Evolutionary conservation across 2,888 invertebrate species (phyloP).

Genomic region (Diarsia brunnea): DNA sequence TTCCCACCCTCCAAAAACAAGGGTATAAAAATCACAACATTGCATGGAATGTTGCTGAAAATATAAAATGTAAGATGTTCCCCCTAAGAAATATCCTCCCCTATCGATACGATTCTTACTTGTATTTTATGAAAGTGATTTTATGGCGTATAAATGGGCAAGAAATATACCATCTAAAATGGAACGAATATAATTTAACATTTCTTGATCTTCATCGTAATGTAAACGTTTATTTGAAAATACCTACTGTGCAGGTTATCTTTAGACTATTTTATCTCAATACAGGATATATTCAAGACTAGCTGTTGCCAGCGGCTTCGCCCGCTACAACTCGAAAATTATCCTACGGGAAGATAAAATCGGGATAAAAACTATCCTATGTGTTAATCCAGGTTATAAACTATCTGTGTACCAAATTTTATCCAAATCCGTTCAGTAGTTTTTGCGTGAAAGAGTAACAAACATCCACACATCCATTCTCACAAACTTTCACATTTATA

Average conservation of each 20-base stretch:
- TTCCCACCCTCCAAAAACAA: too few species aligned
- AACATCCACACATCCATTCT: too few species aligned
- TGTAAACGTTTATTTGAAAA: background rate
- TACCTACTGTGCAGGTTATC: background rate
- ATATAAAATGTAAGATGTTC: background rate
- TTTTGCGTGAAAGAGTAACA: too few species aligned
- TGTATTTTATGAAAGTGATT: conserved; percentile 6
- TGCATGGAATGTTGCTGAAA: background rate
- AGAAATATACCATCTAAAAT: background rate
- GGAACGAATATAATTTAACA: conserved; percentile 3
- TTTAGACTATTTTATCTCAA: background rate
- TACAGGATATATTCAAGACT: background rate
- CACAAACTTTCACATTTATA: too few species aligned
- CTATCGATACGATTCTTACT: background rate
- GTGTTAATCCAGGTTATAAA: too few species aligned
- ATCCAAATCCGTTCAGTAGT: too few species aligned
- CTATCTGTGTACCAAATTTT: too few species aligned
- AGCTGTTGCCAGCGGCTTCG: too few species aligned
- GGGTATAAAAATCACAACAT: background rate
- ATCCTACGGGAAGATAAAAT: too few species aligned
- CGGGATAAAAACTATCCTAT: too few species aligned
- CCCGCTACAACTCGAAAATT: too few species aligned
- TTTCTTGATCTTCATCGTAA: conserved; percentile 17
- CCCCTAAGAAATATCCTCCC: background rate
- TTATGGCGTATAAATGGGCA: conserved; percentile 12